phyloP scores from a whole-genome alignment of 2,113 vertebrate species.

The Chelonoidis abingdonii region DNA sequence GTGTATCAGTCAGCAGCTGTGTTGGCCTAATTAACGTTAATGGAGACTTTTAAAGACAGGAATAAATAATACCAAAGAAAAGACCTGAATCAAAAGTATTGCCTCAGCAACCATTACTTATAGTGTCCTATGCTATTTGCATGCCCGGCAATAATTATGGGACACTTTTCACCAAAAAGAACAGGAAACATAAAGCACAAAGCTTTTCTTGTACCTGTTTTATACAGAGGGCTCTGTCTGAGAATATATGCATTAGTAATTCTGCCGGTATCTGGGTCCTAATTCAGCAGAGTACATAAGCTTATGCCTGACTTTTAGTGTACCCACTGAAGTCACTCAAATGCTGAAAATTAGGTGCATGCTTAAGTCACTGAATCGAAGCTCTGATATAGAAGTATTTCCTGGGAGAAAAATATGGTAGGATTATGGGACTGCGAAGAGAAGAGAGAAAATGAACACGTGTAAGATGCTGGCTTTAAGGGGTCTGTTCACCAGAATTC shows the following conservation, averaged over 20 bases:
- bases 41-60: conserved; percentile 19
- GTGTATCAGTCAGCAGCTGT: background rate
- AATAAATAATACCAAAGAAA: conserved; percentile 6
- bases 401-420: background rate
- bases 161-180: background rate
- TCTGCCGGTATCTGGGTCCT: background rate
- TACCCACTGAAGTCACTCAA: background rate
- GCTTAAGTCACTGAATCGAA: background rate
- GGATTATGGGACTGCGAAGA: background rate
- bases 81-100: background rate
- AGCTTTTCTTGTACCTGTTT: background rate
- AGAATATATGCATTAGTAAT: background rate
- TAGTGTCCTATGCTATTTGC: background rate
- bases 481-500: background rate
- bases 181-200: background rate
- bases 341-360: background rate
- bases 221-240: background rate
- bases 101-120: background rate
- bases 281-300: background rate
- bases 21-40: conserved; percentile 13
- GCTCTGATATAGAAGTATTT: background rate
- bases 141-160: background rate
- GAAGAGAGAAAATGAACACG: background rate
- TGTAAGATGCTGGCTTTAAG: background rate
- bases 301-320: background rate